These are phyloP conservation scores for Hylaeus anthracinus DNA, from an alignment of 1,140 invertebrate genomes.

Conservation along the genomic window DNA sequence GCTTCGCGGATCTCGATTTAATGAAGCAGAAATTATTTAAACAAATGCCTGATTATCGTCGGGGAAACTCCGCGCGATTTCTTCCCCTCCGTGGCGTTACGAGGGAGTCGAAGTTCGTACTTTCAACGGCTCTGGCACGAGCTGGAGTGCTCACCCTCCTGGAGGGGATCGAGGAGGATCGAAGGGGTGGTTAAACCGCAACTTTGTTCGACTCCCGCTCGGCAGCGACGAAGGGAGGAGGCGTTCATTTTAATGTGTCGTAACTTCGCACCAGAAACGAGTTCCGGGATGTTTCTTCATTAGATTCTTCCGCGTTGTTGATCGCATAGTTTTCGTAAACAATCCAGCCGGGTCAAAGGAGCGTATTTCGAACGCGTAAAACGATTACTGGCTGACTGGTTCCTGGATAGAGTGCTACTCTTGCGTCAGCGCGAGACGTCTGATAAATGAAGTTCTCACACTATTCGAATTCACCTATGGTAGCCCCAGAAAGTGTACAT, in stretches of 20 bases:
- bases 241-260: constrained; percentile 59
- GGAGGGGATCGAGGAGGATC: not conserved
- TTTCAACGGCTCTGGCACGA: constrained; percentile 7
- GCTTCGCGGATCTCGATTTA: constrained; percentile 27
- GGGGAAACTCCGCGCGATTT: constrained; percentile 29
- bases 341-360: not conserved
- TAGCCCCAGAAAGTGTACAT: too few relatives aligned
- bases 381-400: not conserved
- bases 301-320: constrained; percentile 34
- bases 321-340: not conserved
- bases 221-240: constrained; percentile 14
- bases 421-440: not conserved
- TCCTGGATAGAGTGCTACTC: not conserved
- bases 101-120: constrained; percentile 38
- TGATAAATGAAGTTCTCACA: not conserved
- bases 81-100: not conserved
- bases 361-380: not conserved
- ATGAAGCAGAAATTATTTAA: constrained; percentile 65
- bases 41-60: constrained; percentile 60
- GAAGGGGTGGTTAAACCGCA: constrained; percentile 42
- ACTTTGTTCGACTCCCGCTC: constrained; percentile 56
- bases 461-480: too few relatives aligned
- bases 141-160: not conserved
- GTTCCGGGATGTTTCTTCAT: constrained; percentile 51
- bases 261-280: constrained; percentile 48